A percentile compares a stretch with the other conserved stretches of the same genome.
These are phyloP conservation scores for Oscarella lobularis DNA, from an alignment of 37 sponge, comb jelly and placozoan genomes.

Conservation along the genomic window DNA sequence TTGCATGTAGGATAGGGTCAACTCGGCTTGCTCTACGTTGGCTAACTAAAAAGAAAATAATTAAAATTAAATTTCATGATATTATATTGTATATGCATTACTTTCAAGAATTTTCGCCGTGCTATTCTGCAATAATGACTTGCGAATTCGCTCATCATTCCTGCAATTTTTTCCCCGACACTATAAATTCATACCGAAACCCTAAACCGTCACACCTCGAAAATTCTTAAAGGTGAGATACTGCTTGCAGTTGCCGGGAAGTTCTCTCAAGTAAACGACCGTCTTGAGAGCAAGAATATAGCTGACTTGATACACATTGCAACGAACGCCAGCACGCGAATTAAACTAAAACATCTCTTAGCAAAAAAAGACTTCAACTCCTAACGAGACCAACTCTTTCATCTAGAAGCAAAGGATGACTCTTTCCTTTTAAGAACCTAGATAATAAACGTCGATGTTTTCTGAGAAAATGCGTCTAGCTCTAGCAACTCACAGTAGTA, in stretches of 20 bases:
- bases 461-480: background rate
- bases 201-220: too few species aligned
- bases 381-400: background rate
- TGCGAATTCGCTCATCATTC: too few species aligned
- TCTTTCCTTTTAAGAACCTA: background rate
- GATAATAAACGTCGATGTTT: background rate
- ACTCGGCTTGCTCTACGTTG: too few species aligned
- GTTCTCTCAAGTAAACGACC: background rate
- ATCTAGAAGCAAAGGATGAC: background rate
- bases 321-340: background rate
- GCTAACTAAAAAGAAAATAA: too few species aligned
- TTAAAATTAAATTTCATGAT: too few species aligned
- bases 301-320: background rate
- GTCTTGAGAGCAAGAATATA: background rate
- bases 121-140: too few species aligned
- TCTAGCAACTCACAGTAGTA: background rate
- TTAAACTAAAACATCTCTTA: background rate
- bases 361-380: background rate
- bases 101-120: too few species aligned
- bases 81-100: too few species aligned
- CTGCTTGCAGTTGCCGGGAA: background rate
- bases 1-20: too few species aligned
- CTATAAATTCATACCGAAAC: too few species aligned
- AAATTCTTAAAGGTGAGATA: background rate
- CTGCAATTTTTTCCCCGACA: too few species aligned